A percentile compares a stretch with the other conserved stretches of the same genome.
Conservation (phyloP, 2,113 vertebrate genomes). For the Crocuta crocuta region DNA sequence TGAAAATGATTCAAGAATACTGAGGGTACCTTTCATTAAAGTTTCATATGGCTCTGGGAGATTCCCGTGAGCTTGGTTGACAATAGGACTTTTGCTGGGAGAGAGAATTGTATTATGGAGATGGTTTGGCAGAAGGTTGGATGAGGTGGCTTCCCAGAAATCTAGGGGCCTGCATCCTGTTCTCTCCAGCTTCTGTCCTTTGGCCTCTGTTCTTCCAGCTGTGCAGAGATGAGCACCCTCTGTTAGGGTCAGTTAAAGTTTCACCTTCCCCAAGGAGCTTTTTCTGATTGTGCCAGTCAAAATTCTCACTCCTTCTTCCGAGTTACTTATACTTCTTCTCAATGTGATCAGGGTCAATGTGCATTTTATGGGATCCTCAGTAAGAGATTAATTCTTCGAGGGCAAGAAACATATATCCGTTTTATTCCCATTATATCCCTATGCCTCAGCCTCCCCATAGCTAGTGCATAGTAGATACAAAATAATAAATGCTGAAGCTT, state of each 20-base stretch:
- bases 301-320: background rate
- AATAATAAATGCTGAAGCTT: conserved; percentile 7
- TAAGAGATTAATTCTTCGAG: background rate
- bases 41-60: background rate
- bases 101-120: background rate
- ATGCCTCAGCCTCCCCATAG: background rate
- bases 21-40: background rate
- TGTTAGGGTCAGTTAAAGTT: background rate
- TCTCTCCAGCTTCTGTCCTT: background rate
- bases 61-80: background rate
- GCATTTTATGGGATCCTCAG: background rate
- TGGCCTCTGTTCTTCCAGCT: background rate
- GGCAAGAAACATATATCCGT: background rate
- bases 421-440: background rate
- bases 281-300: background rate
- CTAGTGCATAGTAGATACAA: background rate
- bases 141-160: background rate
- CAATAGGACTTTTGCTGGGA: background rate
- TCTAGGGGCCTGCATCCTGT: background rate
- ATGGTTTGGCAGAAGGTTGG: background rate
- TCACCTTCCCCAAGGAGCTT: background rate
- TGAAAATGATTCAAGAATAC: background rate
- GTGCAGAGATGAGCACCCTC: background rate
- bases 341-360: background rate
- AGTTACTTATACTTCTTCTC: background rate